These are phyloP conservation scores for Pelusios castaneus DNA, from an alignment of 2,113 vertebrate genomes.

Conservation along the genomic window DNA sequence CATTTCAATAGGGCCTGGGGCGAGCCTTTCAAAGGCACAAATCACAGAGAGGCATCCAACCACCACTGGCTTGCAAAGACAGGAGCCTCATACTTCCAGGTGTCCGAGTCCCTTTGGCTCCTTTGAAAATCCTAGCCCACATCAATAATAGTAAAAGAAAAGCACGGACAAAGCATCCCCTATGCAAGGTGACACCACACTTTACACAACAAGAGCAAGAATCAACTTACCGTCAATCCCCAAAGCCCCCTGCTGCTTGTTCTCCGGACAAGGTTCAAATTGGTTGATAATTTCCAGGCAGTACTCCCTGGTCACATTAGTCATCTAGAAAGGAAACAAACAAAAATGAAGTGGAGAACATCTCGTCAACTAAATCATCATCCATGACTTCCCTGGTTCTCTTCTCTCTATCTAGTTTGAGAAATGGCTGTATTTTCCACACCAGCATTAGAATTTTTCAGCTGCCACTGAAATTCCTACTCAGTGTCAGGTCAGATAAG, in stretches of 20 bases:
- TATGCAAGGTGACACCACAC: neutral
- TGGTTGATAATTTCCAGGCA: slow-evolving; percentile 91
- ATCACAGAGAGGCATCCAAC: neutral
- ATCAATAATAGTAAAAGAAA: accelerated
- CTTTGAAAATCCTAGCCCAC: neutral
- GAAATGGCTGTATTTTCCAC: slow-evolving; percentile 26
- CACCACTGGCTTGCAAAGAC: neutral
- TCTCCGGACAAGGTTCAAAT: slow-evolving; percentile 94
- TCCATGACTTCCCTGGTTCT: neutral
- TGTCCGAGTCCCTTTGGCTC: neutral
- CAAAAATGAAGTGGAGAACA: neutral
- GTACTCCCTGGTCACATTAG: slow-evolving; percentile 86
- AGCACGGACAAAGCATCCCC: neutral
- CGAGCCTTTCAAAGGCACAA: slow-evolving; percentile 1
- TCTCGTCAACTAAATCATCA: neutral
- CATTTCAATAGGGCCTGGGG: neutral
- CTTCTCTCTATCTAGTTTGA: neutral
- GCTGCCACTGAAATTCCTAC: slow-evolving; percentile 62
- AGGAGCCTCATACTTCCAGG: neutral
- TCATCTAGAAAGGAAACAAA: slow-evolving; percentile 82
- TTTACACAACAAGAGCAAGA: neutral
- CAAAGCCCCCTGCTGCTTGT: slow-evolving; percentile 87
- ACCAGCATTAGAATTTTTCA: slow-evolving; percentile 43
- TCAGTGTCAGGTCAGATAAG: slow-evolving; percentile 69
- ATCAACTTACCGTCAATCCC: slow-evolving; percentile 93